phyloP scores from a whole-genome alignment of 1,140 invertebrate genomes.

The Arion vulgaris region DNA sequence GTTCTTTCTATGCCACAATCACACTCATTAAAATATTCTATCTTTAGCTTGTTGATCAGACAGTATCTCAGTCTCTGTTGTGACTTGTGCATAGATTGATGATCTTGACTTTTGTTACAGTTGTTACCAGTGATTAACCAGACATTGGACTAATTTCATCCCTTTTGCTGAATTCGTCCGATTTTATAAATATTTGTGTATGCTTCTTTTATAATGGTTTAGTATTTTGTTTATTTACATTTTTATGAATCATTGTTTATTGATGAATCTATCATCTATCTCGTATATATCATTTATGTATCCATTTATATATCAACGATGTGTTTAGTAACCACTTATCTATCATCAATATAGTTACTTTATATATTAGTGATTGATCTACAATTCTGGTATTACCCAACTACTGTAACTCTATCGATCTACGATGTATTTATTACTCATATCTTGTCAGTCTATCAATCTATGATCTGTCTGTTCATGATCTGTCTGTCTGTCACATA shows the following conservation, averaged over 20 bases:
- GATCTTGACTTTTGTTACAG: background rate
- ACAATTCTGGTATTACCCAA: no score
- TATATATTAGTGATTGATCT: no score
- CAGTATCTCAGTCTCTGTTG: background rate
- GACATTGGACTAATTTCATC: background rate
- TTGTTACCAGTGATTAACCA: background rate
- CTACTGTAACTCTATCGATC: no score
- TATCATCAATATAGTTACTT: no score
- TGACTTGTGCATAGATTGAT: background rate
- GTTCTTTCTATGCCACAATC: no score
- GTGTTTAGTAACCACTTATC: no score
- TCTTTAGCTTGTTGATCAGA: background rate
- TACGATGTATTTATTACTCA: no score
- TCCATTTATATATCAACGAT: background rate
- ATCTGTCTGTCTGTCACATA: no score
- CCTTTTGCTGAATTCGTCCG: background rate
- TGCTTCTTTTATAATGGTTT: background rate
- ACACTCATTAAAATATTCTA: no score
- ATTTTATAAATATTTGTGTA: background rate
- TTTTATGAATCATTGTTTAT: background rate
- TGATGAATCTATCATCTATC: constrained; percentile 3
- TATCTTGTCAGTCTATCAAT: no score
- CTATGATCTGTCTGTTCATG: no score
- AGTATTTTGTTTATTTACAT: background rate
- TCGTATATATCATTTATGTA: background rate